Conservation (phyloP, 35 echinoderm and acorn worm species). For the Apostichopus californicus region DNA sequence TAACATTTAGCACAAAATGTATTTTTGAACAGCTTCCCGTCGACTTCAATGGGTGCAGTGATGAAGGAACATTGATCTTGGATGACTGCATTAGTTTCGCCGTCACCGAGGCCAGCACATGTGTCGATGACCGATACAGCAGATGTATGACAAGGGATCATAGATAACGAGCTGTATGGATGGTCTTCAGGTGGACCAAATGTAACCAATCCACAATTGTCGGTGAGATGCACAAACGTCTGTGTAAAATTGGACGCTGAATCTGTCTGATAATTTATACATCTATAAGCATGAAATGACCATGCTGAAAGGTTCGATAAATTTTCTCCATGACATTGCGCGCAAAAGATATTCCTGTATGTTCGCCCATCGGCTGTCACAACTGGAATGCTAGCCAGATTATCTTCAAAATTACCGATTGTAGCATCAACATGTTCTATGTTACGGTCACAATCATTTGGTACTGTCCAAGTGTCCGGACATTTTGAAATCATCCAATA, state of each 20-base stretch:
- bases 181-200: not conserved
- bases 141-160: conserved; percentile 20
- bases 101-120: not conserved
- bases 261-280: no score
- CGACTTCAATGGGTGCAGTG: not conserved
- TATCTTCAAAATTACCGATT: conserved; percentile 14
- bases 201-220: no score
- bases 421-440: not conserved
- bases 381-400: not conserved
- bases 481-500: conserved; percentile 50
- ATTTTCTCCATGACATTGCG: conserved; percentile 9
- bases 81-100: not conserved
- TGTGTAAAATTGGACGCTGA: no score
- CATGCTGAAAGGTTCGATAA: not conserved
- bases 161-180: not conserved
- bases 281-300: not conserved
- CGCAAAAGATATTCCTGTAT: conserved; percentile 37
- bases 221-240: no score
- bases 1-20: not conserved
- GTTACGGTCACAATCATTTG: conserved; percentile 24
- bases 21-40: not conserved
- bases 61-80: not conserved
- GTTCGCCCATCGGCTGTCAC: not conserved
- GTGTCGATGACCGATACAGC: not conserved
- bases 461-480: conserved; percentile 25